Percentiles rank a stretch among this genome's conserved stretches.
Conservation (phyloP, 2,113 vertebrate genomes). For the Myiopsitta monachus region DNA sequence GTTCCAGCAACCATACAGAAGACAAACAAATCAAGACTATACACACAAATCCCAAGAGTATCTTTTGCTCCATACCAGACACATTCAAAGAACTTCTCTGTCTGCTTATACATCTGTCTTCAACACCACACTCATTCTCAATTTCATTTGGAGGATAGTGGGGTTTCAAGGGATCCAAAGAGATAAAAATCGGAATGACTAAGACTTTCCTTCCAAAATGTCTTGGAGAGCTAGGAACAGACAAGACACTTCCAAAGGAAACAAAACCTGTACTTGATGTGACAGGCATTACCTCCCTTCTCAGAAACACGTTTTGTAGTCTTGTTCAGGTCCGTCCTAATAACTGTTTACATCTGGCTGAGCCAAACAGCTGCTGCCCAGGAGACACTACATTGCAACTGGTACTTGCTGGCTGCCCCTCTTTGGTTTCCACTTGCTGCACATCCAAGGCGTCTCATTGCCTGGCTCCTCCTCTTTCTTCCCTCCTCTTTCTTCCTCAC, state of each 20-base stretch:
- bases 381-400: not conserved
- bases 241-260: not conserved
- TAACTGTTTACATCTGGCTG: not conserved
- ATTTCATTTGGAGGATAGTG: not conserved
- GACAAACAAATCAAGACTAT: not conserved
- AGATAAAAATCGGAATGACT: not conserved
- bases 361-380: not conserved
- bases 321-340: not conserved
- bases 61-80: not conserved
- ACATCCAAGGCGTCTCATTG: not conserved
- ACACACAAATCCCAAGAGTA: not conserved
- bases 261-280: not conserved
- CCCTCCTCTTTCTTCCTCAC: not conserved
- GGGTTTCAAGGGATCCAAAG: not conserved
- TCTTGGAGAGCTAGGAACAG: not conserved
- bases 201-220: not conserved
- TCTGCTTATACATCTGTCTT: not conserved
- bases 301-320: not conserved
- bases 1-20: conserved; percentile 24
- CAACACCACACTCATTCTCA: not conserved
- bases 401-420: not conserved
- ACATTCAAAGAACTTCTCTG: not conserved
- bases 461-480: not conserved
- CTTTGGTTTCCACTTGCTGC: not conserved
- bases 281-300: not conserved